These are phyloP conservation scores for Masnerella sp. DNA, from an alignment of 2,888 invertebrate species.

Conservation along the genomic window DNA sequence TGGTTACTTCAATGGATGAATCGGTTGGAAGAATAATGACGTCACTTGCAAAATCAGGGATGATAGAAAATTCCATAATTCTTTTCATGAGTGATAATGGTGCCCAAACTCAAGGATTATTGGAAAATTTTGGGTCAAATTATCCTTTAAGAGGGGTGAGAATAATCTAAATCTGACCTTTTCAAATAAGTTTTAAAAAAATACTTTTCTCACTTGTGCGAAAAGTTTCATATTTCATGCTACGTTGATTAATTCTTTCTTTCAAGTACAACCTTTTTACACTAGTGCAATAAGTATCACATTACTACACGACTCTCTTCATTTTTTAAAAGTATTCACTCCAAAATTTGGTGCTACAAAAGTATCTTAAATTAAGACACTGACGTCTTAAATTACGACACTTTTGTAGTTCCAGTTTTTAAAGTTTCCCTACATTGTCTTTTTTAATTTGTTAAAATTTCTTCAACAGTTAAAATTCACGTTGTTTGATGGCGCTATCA, in stretches of 20 bases:
- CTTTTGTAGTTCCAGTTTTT: too few species aligned
- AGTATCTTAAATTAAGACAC: too few species aligned
- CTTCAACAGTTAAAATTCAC: constrained; percentile 88
- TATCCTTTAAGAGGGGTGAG: constrained; percentile 81
- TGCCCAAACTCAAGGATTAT: constrained; percentile 79
- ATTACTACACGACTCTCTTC: too few species aligned
- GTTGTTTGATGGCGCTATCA: constrained; percentile 91
- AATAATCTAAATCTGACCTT: constrained; percentile 1
- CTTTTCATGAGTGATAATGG: constrained; percentile 82
- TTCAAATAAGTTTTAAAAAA: neutral
- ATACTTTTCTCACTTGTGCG: too few species aligned
- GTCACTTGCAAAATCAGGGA: constrained; percentile 77
- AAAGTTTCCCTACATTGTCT: neutral
- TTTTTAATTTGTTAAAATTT: too few species aligned
- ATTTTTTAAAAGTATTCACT: too few species aligned
- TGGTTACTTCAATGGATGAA: constrained; percentile 81
- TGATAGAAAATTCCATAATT: constrained; percentile 81
- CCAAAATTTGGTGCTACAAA: too few species aligned
- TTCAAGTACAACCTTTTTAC: too few species aligned
- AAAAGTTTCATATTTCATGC: too few species aligned
- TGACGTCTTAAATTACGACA: neutral
- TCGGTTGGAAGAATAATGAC: constrained; percentile 80
- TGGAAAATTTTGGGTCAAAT: constrained; percentile 81
- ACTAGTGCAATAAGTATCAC: too few species aligned
- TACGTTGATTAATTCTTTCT: too few species aligned